A percentile compares a stretch with the other conserved stretches of the same genome.
Conservation (phyloP, 2,113 vertebrate genomes). For the Thomomys bottae region DNA sequence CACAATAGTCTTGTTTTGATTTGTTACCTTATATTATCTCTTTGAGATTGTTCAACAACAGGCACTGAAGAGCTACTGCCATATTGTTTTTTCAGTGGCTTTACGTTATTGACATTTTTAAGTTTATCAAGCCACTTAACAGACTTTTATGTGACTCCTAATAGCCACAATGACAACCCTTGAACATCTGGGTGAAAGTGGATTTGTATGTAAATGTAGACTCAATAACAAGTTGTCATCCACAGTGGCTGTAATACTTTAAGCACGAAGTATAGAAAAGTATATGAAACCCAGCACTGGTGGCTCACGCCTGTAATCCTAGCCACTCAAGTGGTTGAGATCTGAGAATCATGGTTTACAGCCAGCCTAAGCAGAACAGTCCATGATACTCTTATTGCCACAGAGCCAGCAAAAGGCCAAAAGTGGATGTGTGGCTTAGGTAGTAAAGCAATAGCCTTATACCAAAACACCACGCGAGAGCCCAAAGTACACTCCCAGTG, state of each 20-base stretch:
- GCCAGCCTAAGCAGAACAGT: too few relatives aligned
- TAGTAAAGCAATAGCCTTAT: too few relatives aligned
- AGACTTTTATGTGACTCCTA: conserved; percentile 26
- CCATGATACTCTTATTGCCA: too few relatives aligned
- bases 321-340: too few relatives aligned
- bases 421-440: too few relatives aligned
- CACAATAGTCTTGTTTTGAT: background rate
- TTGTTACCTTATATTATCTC: background rate
- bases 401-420: too few relatives aligned
- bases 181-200: background rate
- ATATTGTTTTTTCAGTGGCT: background rate
- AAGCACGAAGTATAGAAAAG: background rate
- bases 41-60: background rate
- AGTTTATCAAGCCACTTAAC: background rate
- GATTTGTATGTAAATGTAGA: background rate
- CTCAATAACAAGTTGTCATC: background rate
- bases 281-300: too few relatives aligned
- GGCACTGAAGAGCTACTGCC: background rate
- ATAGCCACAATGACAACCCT: background rate
- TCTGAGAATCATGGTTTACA: too few relatives aligned
- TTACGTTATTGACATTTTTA: background rate
- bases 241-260: background rate
- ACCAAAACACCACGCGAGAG: too few relatives aligned
- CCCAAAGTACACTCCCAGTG: too few relatives aligned
- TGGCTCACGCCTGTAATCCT: too few relatives aligned